Evolutionary conservation across 2,888 invertebrate genomes (phyloP), one percentile per base, ranked within the genome.

Genomic region (Alloscopus bannaensis): DNA sequence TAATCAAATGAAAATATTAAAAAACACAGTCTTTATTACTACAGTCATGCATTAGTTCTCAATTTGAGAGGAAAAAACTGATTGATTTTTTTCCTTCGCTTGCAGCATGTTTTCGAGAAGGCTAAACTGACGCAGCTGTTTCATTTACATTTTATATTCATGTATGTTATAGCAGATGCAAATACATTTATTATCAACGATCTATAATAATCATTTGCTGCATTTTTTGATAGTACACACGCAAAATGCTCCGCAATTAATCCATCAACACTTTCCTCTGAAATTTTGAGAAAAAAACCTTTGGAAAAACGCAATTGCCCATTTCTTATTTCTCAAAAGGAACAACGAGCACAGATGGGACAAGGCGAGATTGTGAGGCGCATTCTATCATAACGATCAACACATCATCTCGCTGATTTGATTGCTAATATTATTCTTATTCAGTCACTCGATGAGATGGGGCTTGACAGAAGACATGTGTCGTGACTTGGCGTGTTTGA

Each of bases 251-350:
- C n/a, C n/a, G 57, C 69, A 59, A 70, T 70, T 70, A 70, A 70
- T 70, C 50, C 59, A 47, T 70, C 70, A 70, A 31, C 70, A 18
- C 20, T 26, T 52, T n/a, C n/a, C n/a, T n/a, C n/a, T n/a, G n/a
- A n/a, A n/a, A n/a, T n/a, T n/a, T 22, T 16, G n/a, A 45, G 45
- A 18, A 45, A 52, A 52, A 16, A 47, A 47, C 18, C 6, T 36
- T n/a, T 47, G 36, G 36, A 13, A 36, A 36, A 36, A 36, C 13
- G 13, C 36, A n/a, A n/a, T n/a, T n/a, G n/a, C n/a, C n/a, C n/a
- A n/a, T n/a, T n/a, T n/a, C n/a, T n/a, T n/a, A n/a, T n/a, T n/a
- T n/a, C n/a, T 36, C 6, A 8, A 36, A 13, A 13, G 13, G 13
- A 36, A 36, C 36, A 36, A 13, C 6, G 36, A 36, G 36, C 6